Base-by-base conservation (phyloP, 2,888 invertebrate species). In the Oxytorus armatus region DNA sequence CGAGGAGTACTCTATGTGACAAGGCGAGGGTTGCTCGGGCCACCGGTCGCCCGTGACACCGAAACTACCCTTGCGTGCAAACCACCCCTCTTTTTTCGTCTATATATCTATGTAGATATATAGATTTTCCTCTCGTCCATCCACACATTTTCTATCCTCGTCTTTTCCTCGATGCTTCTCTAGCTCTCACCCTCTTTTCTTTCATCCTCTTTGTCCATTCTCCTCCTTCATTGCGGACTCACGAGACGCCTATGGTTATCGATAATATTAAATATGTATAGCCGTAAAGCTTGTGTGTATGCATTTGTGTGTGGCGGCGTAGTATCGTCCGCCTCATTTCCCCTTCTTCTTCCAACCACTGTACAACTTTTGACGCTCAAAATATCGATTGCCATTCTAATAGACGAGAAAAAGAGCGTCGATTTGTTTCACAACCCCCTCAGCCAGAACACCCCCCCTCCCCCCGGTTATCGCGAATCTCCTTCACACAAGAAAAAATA, bases 41-140 rank as follows among this genome's bases (percentile, higher is more conserved):
- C 47, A 53, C 18, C 53, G 68, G 18, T 76, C 72, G 80, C 73
- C 80, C 80, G 76, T 80, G 76, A 80, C 80, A 80, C 80, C 80
- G 68, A 76, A 80, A 80, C 80, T 73, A 80, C 76, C 80, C 72
- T 80, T 25, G 80, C 76, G 76, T 80, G 80, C 57, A 55, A 69
- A 59, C 74, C 69, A 49, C 74, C 74, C 66, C 51, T 51, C 39
- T 49, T 51, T 51, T 33, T 49, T 42, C 42, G 33, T 21, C 23
- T 18, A 51, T 4, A 53, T 53, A 51, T 59, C 55, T 44, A 33
- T 44, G 14, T 10, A n/a, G 55, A 69, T 29, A 33, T n/a, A 25
- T 11, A 21, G 10, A 29, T 10, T 14, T 44, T 29, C 39, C 11
- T 49, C 57, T 44, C 18, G 18, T 29, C 47, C 61, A 21, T 5